phyloP scores from a whole-genome alignment of 2,113 vertebrate species.

The Pandion haliaetus region DNA sequence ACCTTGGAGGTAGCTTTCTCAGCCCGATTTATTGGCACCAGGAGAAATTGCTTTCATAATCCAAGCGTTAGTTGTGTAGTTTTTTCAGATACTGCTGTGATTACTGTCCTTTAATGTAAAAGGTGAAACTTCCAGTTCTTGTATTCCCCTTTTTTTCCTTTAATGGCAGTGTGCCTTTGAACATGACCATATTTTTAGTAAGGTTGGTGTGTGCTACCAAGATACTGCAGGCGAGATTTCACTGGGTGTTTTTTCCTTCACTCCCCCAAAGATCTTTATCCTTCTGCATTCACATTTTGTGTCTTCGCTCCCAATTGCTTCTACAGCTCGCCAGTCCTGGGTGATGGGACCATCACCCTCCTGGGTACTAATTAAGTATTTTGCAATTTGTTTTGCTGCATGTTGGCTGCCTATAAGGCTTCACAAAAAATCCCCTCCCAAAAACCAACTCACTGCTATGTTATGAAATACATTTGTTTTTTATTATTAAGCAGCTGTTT shows the following conservation, averaged over 20 bases:
- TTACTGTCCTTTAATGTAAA: background rate
- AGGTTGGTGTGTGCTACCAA: background rate
- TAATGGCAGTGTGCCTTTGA: background rate
- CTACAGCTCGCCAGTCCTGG: background rate
- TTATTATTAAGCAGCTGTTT: background rate
- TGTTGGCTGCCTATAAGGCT: background rate
- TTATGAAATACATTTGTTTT: background rate
- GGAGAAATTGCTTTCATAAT: conserved; percentile 14
- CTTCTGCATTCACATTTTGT: background rate
- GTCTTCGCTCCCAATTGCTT: background rate
- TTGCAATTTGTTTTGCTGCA: background rate
- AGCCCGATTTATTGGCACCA: background rate
- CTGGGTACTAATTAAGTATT: background rate
- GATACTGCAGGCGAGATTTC: background rate
- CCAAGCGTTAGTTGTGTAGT: background rate
- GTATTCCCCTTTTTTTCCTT: conserved; percentile 15
- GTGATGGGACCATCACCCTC: background rate
- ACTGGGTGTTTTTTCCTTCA: background rate
- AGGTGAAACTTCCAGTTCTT: background rate
- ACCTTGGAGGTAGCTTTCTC: background rate
- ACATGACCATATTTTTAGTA: background rate
- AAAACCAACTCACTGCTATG: background rate
- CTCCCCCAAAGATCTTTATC: background rate
- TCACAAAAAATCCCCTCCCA: background rate
- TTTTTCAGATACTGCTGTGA: background rate